Base-by-base conservation (phyloP, 2,113 vertebrate species). In the Phyllopteryx taeniolatus region DNA sequence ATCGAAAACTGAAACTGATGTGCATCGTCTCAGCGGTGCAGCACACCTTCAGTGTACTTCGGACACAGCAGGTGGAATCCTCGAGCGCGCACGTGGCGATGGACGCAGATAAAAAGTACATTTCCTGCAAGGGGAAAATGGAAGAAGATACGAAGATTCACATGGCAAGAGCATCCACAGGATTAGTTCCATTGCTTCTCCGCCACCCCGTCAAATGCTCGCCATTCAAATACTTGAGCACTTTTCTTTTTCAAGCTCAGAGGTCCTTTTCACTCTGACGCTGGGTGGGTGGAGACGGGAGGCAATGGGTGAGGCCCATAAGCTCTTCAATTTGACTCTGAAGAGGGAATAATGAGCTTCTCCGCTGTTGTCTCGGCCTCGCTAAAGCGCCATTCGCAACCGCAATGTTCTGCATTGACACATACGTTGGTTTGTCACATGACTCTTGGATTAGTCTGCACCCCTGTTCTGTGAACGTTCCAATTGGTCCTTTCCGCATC, bases 301-400 rank as follows among this genome's bases (percentile, higher is more conserved):
- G 68, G 57, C 53, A 73, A 61, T 47, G 65, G 76, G 44, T 74
- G 77, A 80, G 59, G 70, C 31, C 77, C 78, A 56, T 81, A 90
- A 89, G 82, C 85, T 81, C 84, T 73, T 71, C 85, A 72, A 77
- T 83, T 87, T 80, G 83, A 79, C 88, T 83, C 76, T 73, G 82
- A 67, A 75, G 81, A 75, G 75, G 79, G 79, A 90, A 91, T 92
- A 89, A 92, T 91, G 91, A 91, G 85, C 80, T 75, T 73, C 86
- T 87, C 76, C 75, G 17, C 82, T 86, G 85, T 90, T 89, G 83
- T 90, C 78, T 84, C 84, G 81, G 75, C 70, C 83, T 79, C 82
- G 80, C 78, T 59, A 76, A 83, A 76, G 71, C 79, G 61, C 79
- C 63, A 75, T 85, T 90, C 82, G 84, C 79, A 78, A 80, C 82